These are phyloP conservation scores for Intellagama lesueurii DNA, from an alignment of 2,797 vertebrate species.

Conservation along the genomic window DNA sequence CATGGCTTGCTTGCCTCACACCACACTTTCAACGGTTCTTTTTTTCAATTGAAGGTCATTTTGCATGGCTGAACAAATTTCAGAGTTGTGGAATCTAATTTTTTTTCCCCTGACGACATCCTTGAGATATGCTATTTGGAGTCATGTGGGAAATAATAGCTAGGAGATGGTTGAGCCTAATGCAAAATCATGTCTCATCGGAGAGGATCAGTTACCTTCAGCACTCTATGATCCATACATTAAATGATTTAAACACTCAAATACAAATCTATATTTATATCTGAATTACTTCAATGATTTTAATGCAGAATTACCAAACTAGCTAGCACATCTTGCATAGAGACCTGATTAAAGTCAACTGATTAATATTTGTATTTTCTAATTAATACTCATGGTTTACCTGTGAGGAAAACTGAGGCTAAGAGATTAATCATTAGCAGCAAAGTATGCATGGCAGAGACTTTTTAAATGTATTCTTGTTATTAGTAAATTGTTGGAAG, in stretches of 20 bases:
- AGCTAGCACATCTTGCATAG: neutral
- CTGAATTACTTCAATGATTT: neutral
- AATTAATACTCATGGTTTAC: neutral
- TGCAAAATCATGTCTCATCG: neutral
- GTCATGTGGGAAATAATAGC: neutral
- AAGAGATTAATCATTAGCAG: slow-evolving; percentile 1
- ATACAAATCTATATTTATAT: neutral
- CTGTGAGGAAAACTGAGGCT: neutral
- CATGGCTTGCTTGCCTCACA: no score
- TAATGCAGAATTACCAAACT: neutral
- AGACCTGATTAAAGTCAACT: neutral
- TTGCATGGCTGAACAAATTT: neutral
- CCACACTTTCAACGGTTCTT: no score
- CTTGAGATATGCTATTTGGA: neutral
- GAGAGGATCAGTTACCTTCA: neutral
- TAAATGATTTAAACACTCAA: neutral
- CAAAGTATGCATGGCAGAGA: neutral
- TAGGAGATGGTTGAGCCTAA: neutral
- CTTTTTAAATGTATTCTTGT: slow-evolving; percentile 3
- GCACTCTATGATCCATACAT: no score
- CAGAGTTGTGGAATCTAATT: neutral
- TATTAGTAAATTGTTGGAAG: no score
- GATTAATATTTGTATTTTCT: neutral
- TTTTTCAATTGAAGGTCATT: neutral
- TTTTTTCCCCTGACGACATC: neutral